Base-by-base conservation (phyloP, 2,113 vertebrate genomes). In the Etheostoma cragini region DNA sequence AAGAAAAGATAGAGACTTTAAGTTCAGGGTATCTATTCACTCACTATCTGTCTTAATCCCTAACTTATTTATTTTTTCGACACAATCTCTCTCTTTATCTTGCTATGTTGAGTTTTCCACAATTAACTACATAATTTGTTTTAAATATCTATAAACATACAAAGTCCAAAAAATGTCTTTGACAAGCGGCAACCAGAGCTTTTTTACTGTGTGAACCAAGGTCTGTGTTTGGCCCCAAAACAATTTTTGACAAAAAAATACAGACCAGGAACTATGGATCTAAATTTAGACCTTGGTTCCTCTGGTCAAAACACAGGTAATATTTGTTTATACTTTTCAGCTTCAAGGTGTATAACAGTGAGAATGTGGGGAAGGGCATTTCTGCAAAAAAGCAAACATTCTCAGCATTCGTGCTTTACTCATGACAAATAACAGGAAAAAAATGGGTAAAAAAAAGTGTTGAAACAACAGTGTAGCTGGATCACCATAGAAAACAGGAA, bases 401-500 rank as follows among this genome's bases (percentile, higher is more conserved):
- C 42, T 52, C 4, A 58, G n/a, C 4, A 4, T 62, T 22, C 2
- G 3, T 38, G 30, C 35, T 74, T 62, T 30, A 54, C 24, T 52
- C 4, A 10, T 30, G 8, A n/a, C 60, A 24, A 62, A 72, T 68
- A 13, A 58, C 72, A 33, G 16, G 6, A 14, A 52, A 46, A 47
- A 13, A 5, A 2, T 2, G 2, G 1, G 6, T 10, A 17, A 10
- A 42, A 35, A 56, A 64, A 56, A 42, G 17, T 52, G 54, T 33
- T 76, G 45, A 71, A 75, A 60, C 19, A 79, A 46, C 58, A 68
- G 53, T 78, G 68, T 24, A 54, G 74, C 58, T 57, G 76, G 74
- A 88, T 63, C 64, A 74, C 83, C 70, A 72, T 30, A 45, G 72
- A 67, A 84, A 64, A 65, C 57, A 73, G 69, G 60, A 75, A 63